Conservation (phyloP, 2,113 vertebrate genomes). For the Deroptyus accipitrinus region DNA sequence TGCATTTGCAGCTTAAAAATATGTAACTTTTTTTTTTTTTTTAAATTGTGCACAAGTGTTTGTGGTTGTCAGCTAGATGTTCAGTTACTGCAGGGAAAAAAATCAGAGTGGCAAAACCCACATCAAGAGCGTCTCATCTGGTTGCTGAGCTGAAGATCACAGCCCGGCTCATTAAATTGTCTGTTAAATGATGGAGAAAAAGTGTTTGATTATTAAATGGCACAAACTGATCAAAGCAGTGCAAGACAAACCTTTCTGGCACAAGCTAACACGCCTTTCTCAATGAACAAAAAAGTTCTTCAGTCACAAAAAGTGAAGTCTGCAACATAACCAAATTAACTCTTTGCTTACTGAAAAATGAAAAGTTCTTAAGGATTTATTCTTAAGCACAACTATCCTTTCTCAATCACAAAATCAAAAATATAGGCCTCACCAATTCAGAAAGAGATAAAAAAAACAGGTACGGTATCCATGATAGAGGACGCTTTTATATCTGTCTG, state of each 20-base stretch:
- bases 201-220: conserved; percentile 53
- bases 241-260: conserved; percentile 48
- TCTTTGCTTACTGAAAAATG: not conserved
- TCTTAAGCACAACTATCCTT: not conserved
- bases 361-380: not conserved
- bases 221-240: conserved; percentile 47
- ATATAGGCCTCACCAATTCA: not conserved
- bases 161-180: conserved; percentile 53
- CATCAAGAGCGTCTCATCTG: conserved; percentile 39
- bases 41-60: conserved; percentile 46
- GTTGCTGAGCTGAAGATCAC: conserved; percentile 51
- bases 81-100: conserved; percentile 31
- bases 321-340: not conserved
- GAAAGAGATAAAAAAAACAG: not conserved
- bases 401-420: not conserved
- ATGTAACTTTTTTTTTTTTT: conserved; percentile 36
- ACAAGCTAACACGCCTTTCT: not conserved
- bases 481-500: not conserved
- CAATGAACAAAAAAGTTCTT: not conserved
- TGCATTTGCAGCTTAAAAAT: conserved; percentile 70
- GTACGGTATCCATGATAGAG: not conserved
- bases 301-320: conserved; percentile 15
- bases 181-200: conserved; percentile 42
- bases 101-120: not conserved
- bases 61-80: conserved; percentile 63